These are phyloP conservation scores for Pherbina coryleti DNA, from an alignment of 2,888 invertebrate genomes.

Conservation along the genomic window DNA sequence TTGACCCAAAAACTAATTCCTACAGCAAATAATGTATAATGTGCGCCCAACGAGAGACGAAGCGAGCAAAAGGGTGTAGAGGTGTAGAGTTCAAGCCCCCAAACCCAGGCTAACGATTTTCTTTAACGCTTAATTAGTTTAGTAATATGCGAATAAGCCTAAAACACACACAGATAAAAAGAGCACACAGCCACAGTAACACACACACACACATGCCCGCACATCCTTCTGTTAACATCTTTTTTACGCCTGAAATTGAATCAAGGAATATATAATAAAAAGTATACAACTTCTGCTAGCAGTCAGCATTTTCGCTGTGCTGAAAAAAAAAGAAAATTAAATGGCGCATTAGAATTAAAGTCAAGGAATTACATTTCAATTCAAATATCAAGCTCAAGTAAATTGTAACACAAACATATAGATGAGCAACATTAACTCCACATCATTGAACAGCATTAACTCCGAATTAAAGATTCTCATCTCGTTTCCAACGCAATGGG, in stretches of 20 bases:
- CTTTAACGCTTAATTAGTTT: too few relatives aligned
- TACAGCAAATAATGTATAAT: neutral
- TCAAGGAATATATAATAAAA: neutral
- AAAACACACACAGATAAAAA: too few relatives aligned
- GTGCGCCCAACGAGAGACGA: neutral
- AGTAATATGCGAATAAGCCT: too few relatives aligned
- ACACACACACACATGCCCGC: neutral
- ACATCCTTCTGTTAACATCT: neutral
- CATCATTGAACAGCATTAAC: neutral
- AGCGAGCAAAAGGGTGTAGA: neutral
- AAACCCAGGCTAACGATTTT: neutral
- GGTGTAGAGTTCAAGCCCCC: too few relatives aligned
- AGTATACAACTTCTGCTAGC: neutral
- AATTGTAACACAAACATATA: neutral
- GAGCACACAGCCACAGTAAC: too few relatives aligned
- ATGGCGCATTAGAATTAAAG: neutral
- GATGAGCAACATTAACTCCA: neutral
- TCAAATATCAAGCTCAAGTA: neutral
- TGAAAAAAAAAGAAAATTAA: neutral
- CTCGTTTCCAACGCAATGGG: neutral
- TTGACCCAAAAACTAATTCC: slow-evolving; percentile 1
- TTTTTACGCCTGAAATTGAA: neutral
- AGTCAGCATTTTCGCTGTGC: neutral
- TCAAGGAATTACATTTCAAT: neutral
- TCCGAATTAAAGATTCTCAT: neutral